A percentile compares a stretch with the other conserved stretches of the same genome.
Evolutionary conservation across 2,797 vertebrate species (phyloP).

Genomic region (Psittacula derbiana): DNA sequence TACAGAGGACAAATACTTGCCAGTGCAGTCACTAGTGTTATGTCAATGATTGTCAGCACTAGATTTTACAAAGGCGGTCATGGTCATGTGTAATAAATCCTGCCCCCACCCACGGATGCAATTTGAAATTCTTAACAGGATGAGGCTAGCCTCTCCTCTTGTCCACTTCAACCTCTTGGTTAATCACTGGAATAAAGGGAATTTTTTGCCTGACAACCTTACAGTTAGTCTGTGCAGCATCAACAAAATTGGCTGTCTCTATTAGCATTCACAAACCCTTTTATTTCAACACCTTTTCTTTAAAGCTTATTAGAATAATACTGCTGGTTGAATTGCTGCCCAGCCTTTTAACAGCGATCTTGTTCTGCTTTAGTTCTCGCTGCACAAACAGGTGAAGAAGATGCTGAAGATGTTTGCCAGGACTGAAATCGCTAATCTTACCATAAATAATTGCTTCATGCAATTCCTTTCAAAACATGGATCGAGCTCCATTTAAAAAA

Average conservation of each 20-base stretch:
- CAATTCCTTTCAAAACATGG: neutral
- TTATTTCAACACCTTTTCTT: slow-evolving; percentile 12
- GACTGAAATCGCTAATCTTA: neutral
- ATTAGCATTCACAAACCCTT: neutral
- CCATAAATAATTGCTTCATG: neutral
- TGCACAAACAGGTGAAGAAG: neutral
- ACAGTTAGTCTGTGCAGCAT: neutral
- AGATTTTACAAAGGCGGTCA: neutral
- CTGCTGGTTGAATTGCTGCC: neutral
- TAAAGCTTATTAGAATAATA: neutral
- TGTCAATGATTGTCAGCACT: neutral
- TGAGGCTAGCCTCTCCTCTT: neutral
- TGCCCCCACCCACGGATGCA: neutral
- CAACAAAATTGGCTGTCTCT: neutral
- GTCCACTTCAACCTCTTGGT: neutral
- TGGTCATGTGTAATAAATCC: neutral
- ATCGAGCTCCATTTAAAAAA: neutral
- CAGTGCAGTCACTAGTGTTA: neutral
- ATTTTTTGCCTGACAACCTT: neutral
- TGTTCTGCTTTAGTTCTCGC: neutral
- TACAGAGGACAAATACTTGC: neutral
- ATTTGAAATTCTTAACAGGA: slow-evolving; percentile 6
- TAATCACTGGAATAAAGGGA: neutral
- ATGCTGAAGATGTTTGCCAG: neutral
- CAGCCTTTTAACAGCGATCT: neutral